Conservation (phyloP, 2,888 invertebrate genomes). For the Epistrophe eligans region DNA sequence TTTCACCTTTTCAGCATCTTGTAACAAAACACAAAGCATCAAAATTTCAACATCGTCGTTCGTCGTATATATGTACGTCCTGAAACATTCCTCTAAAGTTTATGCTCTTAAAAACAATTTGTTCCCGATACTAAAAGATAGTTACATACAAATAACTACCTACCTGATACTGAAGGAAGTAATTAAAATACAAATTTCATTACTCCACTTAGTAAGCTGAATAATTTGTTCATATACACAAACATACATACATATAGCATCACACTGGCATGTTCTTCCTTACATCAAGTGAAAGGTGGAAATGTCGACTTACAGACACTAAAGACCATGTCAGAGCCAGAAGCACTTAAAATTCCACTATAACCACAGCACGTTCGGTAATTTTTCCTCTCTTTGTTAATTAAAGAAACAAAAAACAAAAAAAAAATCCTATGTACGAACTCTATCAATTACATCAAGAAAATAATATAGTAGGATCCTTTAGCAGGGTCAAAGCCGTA, state of each 20-base stretch:
- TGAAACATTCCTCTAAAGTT: neutral
- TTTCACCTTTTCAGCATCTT: neutral
- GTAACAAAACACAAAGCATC: neutral
- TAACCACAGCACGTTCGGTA: constrained; percentile 41
- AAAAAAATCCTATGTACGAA: constrained; percentile 6
- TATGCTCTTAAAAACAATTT: neutral
- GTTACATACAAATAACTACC: neutral
- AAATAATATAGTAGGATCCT: constrained; percentile 21
- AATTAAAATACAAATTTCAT: constrained; percentile 60
- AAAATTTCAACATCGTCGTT: neutral
- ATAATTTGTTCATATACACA: constrained; percentile 23
- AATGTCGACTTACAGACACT: constrained; percentile 42
- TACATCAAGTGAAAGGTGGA: constrained; percentile 55
- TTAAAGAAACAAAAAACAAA: constrained; percentile 29
- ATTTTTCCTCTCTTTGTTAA: constrained; percentile 51
- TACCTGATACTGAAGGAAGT: constrained; percentile 17
- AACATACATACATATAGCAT: neutral
- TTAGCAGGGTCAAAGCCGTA: neutral
- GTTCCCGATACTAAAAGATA: constrained; percentile 8
- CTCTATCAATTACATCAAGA: constrained; percentile 16
- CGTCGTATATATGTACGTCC: neutral
- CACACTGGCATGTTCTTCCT: constrained; percentile 17
- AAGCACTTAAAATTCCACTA: constrained; percentile 70
- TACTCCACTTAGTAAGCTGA: constrained; percentile 37
- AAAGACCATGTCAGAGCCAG: constrained; percentile 35